phyloP scores from a whole-genome alignment of 2,113 vertebrate species.

The Macrotis lagotis region DNA sequence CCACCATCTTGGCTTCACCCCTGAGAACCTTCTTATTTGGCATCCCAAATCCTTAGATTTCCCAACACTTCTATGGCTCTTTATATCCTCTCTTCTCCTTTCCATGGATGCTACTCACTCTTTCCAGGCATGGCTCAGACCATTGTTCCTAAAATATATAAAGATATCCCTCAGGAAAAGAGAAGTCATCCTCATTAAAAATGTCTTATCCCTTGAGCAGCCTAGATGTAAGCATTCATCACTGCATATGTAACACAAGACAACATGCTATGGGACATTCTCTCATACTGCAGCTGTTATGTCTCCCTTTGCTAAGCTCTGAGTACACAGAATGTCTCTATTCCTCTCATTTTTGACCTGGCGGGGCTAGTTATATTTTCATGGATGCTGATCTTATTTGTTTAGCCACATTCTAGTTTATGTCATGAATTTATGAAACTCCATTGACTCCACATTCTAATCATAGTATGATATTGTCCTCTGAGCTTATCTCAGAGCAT shows the following conservation, averaged over 20 bases:
- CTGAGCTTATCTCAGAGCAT: background rate
- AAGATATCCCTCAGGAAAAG: background rate
- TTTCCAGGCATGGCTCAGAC: background rate
- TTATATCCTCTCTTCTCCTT: background rate
- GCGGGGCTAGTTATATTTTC: background rate
- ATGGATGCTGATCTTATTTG: background rate
- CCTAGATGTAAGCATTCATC: background rate
- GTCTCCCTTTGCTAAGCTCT: background rate
- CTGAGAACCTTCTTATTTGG: background rate
- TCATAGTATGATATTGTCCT: background rate
- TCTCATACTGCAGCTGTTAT: background rate
- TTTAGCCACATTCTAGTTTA: background rate
- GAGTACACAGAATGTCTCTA: background rate
- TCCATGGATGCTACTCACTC: background rate
- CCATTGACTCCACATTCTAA: background rate
- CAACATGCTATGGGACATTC: background rate
- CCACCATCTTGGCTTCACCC: too few species aligned
- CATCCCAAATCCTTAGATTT: background rate
- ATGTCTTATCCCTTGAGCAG: background rate
- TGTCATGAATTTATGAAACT: background rate
- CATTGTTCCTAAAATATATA: background rate
- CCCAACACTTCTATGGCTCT: background rate
- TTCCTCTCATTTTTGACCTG: background rate
- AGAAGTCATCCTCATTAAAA: background rate
- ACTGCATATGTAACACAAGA: background rate